Percentiles rank a stretch among this genome's conserved stretches.
Evolutionary conservation across 1,140 invertebrate genomes (phyloP).

Genomic region (Laupala kohalensis): DNA sequence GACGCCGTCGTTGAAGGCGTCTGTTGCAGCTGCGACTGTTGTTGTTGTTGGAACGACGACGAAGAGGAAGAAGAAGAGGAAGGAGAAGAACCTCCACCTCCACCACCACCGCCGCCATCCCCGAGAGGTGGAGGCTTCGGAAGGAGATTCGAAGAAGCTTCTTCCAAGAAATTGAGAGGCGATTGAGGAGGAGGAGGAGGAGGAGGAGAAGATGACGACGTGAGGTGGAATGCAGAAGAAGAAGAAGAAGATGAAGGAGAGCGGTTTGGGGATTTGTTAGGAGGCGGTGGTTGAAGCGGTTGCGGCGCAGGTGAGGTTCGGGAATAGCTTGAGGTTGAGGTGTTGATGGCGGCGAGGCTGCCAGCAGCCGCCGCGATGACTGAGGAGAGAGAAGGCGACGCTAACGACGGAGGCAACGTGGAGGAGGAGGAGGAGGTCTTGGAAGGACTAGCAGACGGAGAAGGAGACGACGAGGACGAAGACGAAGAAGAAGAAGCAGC

Average conservation of each 20-base stretch:
- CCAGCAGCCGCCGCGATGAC: constrained; percentile 16
- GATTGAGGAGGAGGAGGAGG: neutral
- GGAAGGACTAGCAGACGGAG: constrained; percentile 12
- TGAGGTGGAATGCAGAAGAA: constrained; percentile 10
- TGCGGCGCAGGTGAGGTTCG: neutral
- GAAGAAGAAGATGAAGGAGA: neutral
- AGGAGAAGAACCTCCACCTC: neutral
- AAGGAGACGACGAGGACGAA: constrained; percentile 17
- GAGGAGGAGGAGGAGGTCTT: constrained; percentile 2
- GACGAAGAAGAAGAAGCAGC: neutral
- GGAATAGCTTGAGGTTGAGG: constrained; percentile 6
- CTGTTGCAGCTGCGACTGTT: too few relatives aligned
- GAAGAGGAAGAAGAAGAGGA: neutral
- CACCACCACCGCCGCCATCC: neutral
- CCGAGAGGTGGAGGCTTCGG: neutral
- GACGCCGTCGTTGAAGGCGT: too few relatives aligned
- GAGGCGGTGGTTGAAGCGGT: neutral
- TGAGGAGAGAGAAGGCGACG: constrained; percentile 21
- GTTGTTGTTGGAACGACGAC: too few relatives aligned
- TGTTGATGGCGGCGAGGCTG: constrained; percentile 8
- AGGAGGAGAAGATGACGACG: too few relatives aligned
- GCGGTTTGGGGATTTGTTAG: neutral
- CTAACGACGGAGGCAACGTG: constrained; percentile 11
- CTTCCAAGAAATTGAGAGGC: constrained; percentile 2
- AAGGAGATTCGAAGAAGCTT: neutral